Conservation (phyloP, 2,797 vertebrate species). For the Danio jaintianensis region DNA sequence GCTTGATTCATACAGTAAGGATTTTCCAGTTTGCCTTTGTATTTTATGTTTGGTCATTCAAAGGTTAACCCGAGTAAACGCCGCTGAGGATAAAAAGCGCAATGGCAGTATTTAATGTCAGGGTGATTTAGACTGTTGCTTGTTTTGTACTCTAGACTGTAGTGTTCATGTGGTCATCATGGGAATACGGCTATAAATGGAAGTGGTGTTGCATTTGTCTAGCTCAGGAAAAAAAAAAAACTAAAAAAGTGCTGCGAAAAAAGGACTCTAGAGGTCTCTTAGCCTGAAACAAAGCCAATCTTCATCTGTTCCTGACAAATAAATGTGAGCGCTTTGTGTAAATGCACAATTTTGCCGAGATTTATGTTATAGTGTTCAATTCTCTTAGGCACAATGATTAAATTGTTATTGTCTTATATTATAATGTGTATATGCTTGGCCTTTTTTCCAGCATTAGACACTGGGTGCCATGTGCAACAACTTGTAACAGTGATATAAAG, state of each 20-base stretch:
- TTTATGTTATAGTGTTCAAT: not conserved
- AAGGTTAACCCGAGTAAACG: conserved; percentile 5
- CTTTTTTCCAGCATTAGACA: not conserved
- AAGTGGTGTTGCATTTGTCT: conserved; percentile 34
- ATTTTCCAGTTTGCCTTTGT: not conserved
- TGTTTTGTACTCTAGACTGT: conserved; percentile 37
- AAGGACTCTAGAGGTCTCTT: conserved; percentile 32
- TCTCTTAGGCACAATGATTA: not conserved
- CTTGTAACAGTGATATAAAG: not conserved
- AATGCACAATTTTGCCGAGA: not conserved
- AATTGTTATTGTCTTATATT: not conserved
- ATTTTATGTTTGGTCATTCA: not conserved
- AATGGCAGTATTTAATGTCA: conserved; percentile 24
- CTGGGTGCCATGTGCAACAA: not conserved
- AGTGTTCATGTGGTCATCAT: conserved; percentile 38
- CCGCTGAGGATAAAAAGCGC: conserved; percentile 8
- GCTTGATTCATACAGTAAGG: not conserved
- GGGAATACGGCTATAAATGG: conserved; percentile 39
- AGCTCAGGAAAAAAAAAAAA: conserved; percentile 41
- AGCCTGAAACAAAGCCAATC: conserved; percentile 23
- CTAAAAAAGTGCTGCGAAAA: conserved; percentile 3
- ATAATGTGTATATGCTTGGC: not conserved
- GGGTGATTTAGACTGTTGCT: conserved; percentile 28
- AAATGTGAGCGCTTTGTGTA: conserved; percentile 6
- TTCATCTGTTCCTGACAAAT: conserved; percentile 27